Evolutionary conservation across 2,888 invertebrate genomes (phyloP), one percentile per base, ranked within the genome.

Genomic region (Cheilosia impressa): DNA sequence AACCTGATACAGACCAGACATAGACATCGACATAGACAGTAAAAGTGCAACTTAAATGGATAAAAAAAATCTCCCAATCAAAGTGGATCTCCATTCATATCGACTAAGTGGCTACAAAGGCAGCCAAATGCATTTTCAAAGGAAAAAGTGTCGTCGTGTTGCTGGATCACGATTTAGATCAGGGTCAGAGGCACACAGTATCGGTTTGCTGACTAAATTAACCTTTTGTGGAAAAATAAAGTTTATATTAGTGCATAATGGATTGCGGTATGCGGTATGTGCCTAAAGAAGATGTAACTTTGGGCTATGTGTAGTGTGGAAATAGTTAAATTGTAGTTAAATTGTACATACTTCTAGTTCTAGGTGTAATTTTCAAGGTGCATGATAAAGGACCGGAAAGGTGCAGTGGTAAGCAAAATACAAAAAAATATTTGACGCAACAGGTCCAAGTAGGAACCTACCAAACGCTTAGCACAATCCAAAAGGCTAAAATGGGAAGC

Each of bases 131-230:
- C 19, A 58, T 47, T 52, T 34, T 45, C 22, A 41, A 76, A 65
- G 63, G 47, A 71, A 82, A 80, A 82, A 72, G 65, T 77, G 71
- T 76, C 71, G 72, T 80, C 88, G 88, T 88, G 88, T 87, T 72
- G 69, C 50, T 76, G 73, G 80, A 88, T 88, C 88, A 88, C 88
- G 88, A 88, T 88, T 88, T 88, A 87, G 88, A 88, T 88, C 88
- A 88, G 88, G 88, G 88, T 88, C 88, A 88, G 63, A 82, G 55
- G 83, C 77, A 88, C 66, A 43, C 62, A 52, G 66, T 2, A 24
- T 63, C 71, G 58, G 53, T 71, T 58, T 57, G 60, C 72, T 77
- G 77, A 88, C 87, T 87, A 83, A 87, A 88, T 88, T 88, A 88
- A 88, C 88, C 88, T 88, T 87, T 88, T 80, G 68, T 55, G 73